Conservation (phyloP, 2,113 vertebrate species). For the Rafetus swinhoei region DNA sequence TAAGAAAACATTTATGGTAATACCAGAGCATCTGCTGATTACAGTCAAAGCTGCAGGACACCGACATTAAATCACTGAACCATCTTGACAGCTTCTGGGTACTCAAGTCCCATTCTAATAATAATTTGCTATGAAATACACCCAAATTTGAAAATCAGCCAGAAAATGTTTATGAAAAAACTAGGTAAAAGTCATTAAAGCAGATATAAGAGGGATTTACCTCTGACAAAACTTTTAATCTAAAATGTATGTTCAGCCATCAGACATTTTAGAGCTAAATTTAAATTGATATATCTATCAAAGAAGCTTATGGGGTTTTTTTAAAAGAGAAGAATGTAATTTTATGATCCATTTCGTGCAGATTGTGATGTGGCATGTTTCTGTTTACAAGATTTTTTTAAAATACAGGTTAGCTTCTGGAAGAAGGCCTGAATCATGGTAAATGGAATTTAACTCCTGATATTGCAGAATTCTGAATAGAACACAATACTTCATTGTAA, state of each 20-base stretch:
- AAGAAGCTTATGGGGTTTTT: constrained; percentile 47
- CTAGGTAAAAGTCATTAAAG: constrained; percentile 60
- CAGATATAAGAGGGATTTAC: constrained; percentile 46
- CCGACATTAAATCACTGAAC: constrained; percentile 81
- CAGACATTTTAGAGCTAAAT: constrained; percentile 11
- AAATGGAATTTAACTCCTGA: constrained; percentile 67
- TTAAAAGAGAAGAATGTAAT: constrained; percentile 52
- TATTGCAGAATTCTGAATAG: constrained; percentile 57
- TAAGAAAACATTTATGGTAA: constrained; percentile 84
- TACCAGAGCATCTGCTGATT: constrained; percentile 83
- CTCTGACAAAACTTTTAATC: constrained; percentile 43
- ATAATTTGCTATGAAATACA: constrained; percentile 76
- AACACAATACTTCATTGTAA: constrained; percentile 59
- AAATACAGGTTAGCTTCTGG: constrained; percentile 56
- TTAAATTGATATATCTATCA: constrained; percentile 41
- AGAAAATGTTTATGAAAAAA: constrained; percentile 64
- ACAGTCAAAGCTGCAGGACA: constrained; percentile 79
- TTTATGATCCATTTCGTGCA: constrained; percentile 45
- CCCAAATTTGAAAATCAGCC: constrained; percentile 75
- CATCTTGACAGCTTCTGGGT: constrained; percentile 79
- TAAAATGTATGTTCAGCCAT: background rate
- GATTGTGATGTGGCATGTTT: constrained; percentile 53
- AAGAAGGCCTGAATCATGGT: constrained; percentile 36
- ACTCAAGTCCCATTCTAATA: constrained; percentile 70
- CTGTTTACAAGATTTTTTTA: constrained; percentile 42